Conservation (phyloP, 2,797 vertebrate genomes). For the Naso thynnoides region DNA sequence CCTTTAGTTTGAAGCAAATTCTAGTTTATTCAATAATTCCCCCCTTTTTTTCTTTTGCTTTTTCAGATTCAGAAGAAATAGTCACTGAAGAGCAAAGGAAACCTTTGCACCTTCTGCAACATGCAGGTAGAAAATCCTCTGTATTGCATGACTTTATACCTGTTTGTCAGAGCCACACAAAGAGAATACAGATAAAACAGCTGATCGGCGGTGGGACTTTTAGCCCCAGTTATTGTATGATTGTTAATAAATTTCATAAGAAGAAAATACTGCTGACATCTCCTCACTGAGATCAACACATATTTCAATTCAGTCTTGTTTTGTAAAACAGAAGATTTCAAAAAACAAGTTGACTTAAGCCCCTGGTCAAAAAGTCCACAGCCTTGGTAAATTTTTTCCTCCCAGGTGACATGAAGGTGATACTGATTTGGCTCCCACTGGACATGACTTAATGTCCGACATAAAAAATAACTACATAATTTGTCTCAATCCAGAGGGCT, state of each 20-base stretch:
- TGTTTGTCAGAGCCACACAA: not conserved
- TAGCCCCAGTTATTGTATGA: not conserved
- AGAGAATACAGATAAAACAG: not conserved
- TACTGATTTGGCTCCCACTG: constrained; percentile 77
- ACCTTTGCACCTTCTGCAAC: not conserved
- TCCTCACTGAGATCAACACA: not conserved
- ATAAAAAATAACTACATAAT: constrained; percentile 88
- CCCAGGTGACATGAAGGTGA: constrained; percentile 82
- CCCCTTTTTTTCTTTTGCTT: not conserved
- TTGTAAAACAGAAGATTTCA: constrained; percentile 33
- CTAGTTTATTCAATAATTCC: not conserved
- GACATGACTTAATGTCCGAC: constrained; percentile 83
- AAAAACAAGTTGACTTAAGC: constrained; percentile 40
- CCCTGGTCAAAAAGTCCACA: constrained; percentile 52
- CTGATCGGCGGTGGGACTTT: not conserved
- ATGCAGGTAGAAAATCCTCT: constrained; percentile 6
- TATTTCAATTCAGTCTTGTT: constrained; percentile 24
- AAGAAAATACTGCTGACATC: not conserved
- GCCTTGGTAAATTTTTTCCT: constrained; percentile 56
- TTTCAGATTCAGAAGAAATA: not conserved
- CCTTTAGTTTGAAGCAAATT: not conserved
- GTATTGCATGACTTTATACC: not conserved
- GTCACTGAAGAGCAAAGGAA: not conserved
- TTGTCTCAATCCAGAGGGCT: constrained; percentile 87
- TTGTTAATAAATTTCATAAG: not conserved